A percentile compares a stretch with the other conserved stretches of the same genome.
phyloP scores from a whole-genome alignment of 2,113 vertebrate genomes.

The Chrysochloris asiatica region DNA sequence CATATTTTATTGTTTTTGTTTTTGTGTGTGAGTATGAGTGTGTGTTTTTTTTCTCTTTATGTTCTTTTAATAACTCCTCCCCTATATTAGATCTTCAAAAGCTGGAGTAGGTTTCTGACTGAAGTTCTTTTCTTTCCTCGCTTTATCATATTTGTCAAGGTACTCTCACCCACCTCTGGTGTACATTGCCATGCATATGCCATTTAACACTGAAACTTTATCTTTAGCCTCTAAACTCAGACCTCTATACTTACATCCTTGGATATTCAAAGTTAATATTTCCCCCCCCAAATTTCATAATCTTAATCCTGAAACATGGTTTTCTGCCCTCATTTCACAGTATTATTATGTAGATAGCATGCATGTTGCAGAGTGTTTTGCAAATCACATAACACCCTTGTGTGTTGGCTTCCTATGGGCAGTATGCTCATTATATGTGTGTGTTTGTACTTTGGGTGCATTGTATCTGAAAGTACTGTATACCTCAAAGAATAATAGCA shows the following conservation, averaged over 20 bases:
- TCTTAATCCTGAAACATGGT: neutral
- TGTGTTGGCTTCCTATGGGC: too few relatives aligned
- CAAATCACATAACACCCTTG: too few relatives aligned
- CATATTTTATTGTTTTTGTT: neutral
- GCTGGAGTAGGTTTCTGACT: neutral
- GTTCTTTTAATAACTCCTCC: neutral
- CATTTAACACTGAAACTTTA: accelerated
- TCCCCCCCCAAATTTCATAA: too few relatives aligned
- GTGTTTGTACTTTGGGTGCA: neutral
- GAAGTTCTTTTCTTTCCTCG: neutral
- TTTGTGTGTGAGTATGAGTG: too few relatives aligned
- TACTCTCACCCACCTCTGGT: neutral
- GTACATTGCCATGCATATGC: accelerated
- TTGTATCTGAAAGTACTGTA: neutral
- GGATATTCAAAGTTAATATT: neutral
- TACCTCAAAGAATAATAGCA: too few relatives aligned
- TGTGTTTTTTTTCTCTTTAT: accelerated
- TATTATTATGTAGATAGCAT: too few relatives aligned
- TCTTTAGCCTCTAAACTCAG: neutral
- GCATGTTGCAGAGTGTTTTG: too few relatives aligned
- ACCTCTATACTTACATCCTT: neutral
- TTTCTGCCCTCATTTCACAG: neutral
- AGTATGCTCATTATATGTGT: too few relatives aligned
- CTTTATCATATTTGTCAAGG: neutral
- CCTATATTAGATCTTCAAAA: neutral